Conservation (phyloP, 2,113 vertebrate genomes). For the Heterochromis multidens region DNA sequence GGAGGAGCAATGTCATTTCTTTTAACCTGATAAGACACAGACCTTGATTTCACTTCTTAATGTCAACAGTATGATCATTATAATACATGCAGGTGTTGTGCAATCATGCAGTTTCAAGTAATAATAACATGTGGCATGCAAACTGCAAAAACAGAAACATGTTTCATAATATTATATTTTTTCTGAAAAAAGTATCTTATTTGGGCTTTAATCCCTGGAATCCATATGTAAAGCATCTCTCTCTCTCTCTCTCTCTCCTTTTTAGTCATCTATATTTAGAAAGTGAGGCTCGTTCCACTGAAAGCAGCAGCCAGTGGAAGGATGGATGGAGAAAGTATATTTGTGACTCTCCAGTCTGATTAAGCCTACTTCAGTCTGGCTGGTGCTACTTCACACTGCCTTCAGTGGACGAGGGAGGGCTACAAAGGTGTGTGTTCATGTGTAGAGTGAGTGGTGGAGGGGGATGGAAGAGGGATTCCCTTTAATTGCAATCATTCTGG, state of each 20-base stretch:
- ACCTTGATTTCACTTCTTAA: constrained; percentile 6
- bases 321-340: constrained; percentile 26
- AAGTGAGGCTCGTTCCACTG: neutral
- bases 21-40: neutral
- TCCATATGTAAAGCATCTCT: constrained; percentile 6
- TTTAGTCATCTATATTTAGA: neutral
- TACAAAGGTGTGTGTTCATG: neutral
- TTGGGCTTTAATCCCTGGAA: neutral
- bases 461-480: constrained; percentile 63
- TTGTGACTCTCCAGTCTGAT: constrained; percentile 59
- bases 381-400: constrained; percentile 44
- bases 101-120: neutral
- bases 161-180: neutral
- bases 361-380: constrained; percentile 64
- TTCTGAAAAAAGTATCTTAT: neutral
- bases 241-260: neutral
- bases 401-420: constrained; percentile 22
- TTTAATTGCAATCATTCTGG: constrained; percentile 81
- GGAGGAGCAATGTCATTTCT: constrained; percentile 69
- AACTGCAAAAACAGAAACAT: neutral
- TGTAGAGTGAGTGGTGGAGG: constrained; percentile 4
- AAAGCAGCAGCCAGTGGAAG: constrained; percentile 22
- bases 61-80: neutral
- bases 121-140: neutral
- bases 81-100: neutral